Base-by-base conservation (phyloP, 2,113 vertebrate species). In the Oncorhynchus gorbuscha region DNA sequence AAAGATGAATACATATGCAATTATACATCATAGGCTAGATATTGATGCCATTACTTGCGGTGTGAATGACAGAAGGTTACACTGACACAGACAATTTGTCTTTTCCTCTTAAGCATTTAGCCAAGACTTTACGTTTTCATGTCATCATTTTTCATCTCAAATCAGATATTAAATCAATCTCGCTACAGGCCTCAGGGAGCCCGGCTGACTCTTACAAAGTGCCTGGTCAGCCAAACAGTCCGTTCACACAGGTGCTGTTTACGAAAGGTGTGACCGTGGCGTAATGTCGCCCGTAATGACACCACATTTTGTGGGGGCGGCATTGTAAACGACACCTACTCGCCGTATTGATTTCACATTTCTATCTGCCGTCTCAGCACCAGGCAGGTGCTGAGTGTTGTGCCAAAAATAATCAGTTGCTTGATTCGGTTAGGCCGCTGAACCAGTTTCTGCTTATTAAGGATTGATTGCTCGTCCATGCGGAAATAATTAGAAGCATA, bases 391-490 rank as follows among this genome's bases (percentile, higher is more conserved):
- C 73, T 35, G 35, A 13, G 67, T 18, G 26, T 68, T 79, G 28
- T 73, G 87, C 87, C 90, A 91, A 89, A 85, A 85, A 83, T 79
- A 87, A 86, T 86, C 81, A n/a, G 48, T 49, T 26, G 71, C 26
- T 71, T 80, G 73, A 87, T 88, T 89, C 72, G 73, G 79, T 71
- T 68, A 84, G 24, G n/a, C 11, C 32, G 66, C 59, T 49, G 71
- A 76, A 86, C 70, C 68, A 65, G 80, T 78, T 83, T 79, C 71
- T 66, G 69, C 83, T 74, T 87, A 81, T 86, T 80, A 81, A 77
- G 65, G 64, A 73, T 73, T 67, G 49, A 78, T 78, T 67, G 49
- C 49, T 26, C 72, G 58, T 59, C 76, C 71, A 14, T 58, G 49
- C 48, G 51, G 80, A 85, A 84, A 73, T 55, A 86, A 87, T 85